Evolutionary conservation across 2,888 invertebrate genomes (phyloP), one percentile per base, ranked within the genome.

Genomic region (Ischnus inquisitorius): DNA sequence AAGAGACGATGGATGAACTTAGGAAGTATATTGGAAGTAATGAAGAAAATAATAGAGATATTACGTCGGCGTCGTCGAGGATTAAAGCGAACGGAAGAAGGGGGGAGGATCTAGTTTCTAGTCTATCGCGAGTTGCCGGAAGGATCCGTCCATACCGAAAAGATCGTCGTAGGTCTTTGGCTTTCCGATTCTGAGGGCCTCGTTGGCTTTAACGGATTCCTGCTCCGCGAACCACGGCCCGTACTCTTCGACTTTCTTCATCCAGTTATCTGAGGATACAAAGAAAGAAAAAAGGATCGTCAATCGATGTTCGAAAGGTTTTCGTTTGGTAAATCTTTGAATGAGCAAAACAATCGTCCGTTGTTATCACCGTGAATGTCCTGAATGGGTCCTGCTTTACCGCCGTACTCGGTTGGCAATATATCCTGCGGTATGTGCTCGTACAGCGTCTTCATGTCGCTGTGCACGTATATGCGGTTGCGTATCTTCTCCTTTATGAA

Each of bases 101-200:
- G 3, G 25, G 12, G 12, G 12, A 46, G 1, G 6, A 43, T 28
- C 25, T 41, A 54, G 8, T 22, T 22, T 88, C 94, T 95, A 97
- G 94, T 97, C 97, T 90, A 98, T 97, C 89, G 96, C 95, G 80
- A 98, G 94, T 93, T 98, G 97, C 90, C 97, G 96, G 95, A 98
- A 98, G 67, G 97, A 97, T 54, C 98, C 98, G 90, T 98, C 98
- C 90, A 98, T 95, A n/a, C 98, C 98, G 90, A 98, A 98, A 3
- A 98, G 95, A 90, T 98, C 97, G 87, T 97, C 97, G 87, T 96
- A 96, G 88, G 97, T 97, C 91, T 97, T 97, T 84, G 97, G 97
- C 92, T 97, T 97, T 57, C 97, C 98, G 0, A 97, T 97, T 91
- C 98, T 95, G 83, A 97, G 95, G 0, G 96, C 94, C 92, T 98